phyloP scores from a whole-genome alignment of 1,140 invertebrate species.

The Manduca sexta region DNA sequence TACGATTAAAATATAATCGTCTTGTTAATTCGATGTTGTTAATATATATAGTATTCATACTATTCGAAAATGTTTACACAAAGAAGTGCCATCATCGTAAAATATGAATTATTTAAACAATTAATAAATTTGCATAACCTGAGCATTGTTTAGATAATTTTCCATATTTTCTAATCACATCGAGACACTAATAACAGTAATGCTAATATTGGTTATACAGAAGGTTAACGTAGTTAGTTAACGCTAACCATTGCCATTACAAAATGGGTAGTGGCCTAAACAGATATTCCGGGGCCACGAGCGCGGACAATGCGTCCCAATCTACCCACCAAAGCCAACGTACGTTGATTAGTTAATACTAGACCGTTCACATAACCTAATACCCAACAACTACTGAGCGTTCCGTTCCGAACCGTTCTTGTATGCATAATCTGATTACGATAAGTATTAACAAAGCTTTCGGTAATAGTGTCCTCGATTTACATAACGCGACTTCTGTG shows the following conservation, averaged over 20 bases:
- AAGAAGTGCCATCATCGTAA: background rate
- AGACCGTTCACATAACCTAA: conserved; percentile 63
- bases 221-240: conserved; percentile 50
- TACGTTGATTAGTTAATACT: conserved; percentile 70
- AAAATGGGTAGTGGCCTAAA: conserved; percentile 64
- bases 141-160: background rate
- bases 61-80: background rate
- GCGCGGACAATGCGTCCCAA: conserved; percentile 66
- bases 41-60: no score
- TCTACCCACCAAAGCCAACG: conserved; percentile 61
- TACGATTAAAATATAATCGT: no score
- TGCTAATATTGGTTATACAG: conserved; percentile 20
- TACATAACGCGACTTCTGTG: conserved; percentile 27
- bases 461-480: conserved; percentile 43
- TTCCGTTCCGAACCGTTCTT: conserved; percentile 60
- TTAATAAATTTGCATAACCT: background rate
- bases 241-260: conserved; percentile 58
- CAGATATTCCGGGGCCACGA: conserved; percentile 67
- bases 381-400: conserved; percentile 46
- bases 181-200: no score
- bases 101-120: background rate
- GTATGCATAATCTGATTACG: conserved; percentile 71
- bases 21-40: no score
- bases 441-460: conserved; percentile 66
- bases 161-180: no score